Conservation (phyloP, 2,888 invertebrate genomes). For the Plebejus argus region DNA sequence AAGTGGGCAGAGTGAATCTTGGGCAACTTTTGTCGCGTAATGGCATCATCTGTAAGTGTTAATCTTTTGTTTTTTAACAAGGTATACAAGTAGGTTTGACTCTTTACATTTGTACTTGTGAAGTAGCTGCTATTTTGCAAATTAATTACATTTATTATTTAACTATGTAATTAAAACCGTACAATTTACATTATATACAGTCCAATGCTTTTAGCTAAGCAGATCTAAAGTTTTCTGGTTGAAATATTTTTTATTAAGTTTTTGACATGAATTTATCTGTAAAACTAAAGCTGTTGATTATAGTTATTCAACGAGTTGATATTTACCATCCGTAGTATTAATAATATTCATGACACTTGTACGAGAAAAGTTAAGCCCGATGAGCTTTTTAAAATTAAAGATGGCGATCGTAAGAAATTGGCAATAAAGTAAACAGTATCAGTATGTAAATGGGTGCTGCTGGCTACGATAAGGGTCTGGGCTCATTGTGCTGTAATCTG, state of each 20-base stretch:
- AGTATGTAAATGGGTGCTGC: conserved; percentile 52
- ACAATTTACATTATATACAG: no score
- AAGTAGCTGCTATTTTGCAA: not conserved
- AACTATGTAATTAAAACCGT: no score
- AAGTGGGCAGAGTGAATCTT: conserved; percentile 66
- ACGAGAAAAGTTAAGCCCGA: not conserved
- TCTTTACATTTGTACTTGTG: not conserved
- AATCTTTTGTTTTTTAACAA: not conserved
- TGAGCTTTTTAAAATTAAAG: not conserved
- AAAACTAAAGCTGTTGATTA: no score
- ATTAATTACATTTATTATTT: no score
- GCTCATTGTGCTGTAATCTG: conserved; percentile 78
- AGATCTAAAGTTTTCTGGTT: no score
- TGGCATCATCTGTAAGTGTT: conserved; percentile 24
- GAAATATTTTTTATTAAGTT: no score
- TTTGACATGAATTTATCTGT: no score
- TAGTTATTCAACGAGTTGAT: no score
- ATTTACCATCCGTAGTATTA: no score
- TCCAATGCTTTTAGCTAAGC: no score
- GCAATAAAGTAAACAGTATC: conserved; percentile 12
- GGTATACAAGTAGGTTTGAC: no score
- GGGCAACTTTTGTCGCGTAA: conserved; percentile 58
- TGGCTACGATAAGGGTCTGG: conserved; percentile 74
- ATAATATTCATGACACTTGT: not conserved
- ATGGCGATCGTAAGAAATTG: conserved; percentile 5